Conservation (phyloP, 2,113 vertebrate species). For the Tupaia tana region DNA sequence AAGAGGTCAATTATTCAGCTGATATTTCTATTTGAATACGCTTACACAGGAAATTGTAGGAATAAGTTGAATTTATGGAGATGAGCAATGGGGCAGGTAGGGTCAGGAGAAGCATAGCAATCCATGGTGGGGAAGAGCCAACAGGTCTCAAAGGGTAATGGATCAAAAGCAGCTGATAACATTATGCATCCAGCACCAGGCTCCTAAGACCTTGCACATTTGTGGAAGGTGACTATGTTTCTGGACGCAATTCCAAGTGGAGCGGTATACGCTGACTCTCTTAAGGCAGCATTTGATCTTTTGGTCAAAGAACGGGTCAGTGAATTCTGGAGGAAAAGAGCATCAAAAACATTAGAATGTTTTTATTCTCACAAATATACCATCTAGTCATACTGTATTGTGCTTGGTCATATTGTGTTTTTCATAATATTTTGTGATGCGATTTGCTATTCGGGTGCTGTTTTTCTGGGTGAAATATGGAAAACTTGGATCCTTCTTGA, state of each 20-base stretch:
- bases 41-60: slow-evolving; percentile 66
- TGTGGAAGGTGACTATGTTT: slow-evolving; percentile 42
- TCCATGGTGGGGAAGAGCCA: slow-evolving; percentile 25
- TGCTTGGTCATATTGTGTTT: slow-evolving; percentile 36
- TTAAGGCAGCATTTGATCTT: slow-evolving; percentile 9
- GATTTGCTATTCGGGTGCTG: neutral
- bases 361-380: slow-evolving; percentile 43
- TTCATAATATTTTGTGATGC: slow-evolving; percentile 68
- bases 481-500: slow-evolving; percentile 66
- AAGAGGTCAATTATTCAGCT: slow-evolving; percentile 71
- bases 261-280: neutral
- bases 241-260: slow-evolving; percentile 1
- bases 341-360: neutral
- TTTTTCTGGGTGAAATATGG: slow-evolving; percentile 61
- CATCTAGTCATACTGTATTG: slow-evolving; percentile 25
- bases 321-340: slow-evolving; percentile 17
- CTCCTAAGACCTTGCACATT: slow-evolving; percentile 46
- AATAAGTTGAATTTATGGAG: slow-evolving; percentile 68
- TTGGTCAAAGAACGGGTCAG: neutral
- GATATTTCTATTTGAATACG: slow-evolving; percentile 72
- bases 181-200: slow-evolving; percentile 32
- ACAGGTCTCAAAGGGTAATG: slow-evolving; percentile 59
- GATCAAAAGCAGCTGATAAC: slow-evolving; percentile 17
- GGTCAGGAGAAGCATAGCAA: slow-evolving; percentile 46
- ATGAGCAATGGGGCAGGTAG: slow-evolving; percentile 54